Evolutionary conservation across 1,140 invertebrate genomes (phyloP), one percentile per base, ranked within the genome.

Genomic region (Nomia melanderi): DNA sequence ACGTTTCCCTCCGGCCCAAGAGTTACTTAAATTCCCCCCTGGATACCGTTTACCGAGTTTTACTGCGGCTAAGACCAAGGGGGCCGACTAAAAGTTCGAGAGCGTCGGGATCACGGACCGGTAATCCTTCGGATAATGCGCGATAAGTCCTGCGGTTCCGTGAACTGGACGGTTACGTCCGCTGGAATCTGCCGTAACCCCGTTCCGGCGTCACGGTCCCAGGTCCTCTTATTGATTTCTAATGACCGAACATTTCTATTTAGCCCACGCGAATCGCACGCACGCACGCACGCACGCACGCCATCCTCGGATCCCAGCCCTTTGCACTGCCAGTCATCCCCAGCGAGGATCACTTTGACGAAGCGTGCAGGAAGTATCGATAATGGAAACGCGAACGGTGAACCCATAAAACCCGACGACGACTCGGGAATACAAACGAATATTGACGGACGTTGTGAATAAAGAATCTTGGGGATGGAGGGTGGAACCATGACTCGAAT

Each of bases 121-220:
- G 83, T 88, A 84, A 88, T 87, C 84, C 80, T 27, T 71, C 36
- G 77, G 76, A 82, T 87, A 87, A 87, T 82, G 81, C 81, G 74
- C 81, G 79, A 84, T 87, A 87, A 87, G 83, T 87, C 78, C 75
- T 27, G 47, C 14, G 56, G 60, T n/a, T 11, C 56, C 75, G 75
- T 65, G 59, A 65, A 63, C 20, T 14, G 29, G n/a, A 50, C 25
- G 60, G 56, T 57, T 75, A 59, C 47, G n/a, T 56, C 17, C 36
- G 36, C 14, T 29, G 31, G 50, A 73, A 53, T 64, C 59, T 47
- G n/a, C 7, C 23, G 41, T 63, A 63, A 25, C 41, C 39, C 12
- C 11, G 31, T 64, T 64, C 39, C 20, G 36, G 25, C 23, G 23
- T 23, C 27, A 44, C 41, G 25, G 27, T n/a, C 25, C 9, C 67